These are phyloP conservation scores for Gastrophysa polygoni DNA, from an alignment of 2,888 invertebrate species.

Conservation along the genomic window DNA sequence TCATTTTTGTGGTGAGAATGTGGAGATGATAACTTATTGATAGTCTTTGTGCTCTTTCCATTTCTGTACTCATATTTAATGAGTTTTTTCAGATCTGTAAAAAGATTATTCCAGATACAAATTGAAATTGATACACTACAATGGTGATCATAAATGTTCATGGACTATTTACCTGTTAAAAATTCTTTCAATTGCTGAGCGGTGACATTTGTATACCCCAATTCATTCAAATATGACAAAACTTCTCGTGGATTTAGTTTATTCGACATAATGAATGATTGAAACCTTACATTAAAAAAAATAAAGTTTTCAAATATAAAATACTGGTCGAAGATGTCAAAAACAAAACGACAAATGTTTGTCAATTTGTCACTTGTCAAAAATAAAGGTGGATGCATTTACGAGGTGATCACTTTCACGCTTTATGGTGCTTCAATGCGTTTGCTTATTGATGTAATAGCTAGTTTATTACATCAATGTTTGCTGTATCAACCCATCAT, in stretches of 20 bases:
- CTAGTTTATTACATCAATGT: too few relatives aligned
- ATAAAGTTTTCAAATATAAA: too few relatives aligned
- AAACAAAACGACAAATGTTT: too few relatives aligned
- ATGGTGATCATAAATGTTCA: too few relatives aligned
- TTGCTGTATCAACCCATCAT: too few relatives aligned
- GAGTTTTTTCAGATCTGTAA: constrained; percentile 70
- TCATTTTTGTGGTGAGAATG: constrained; percentile 1
- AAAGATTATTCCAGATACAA: constrained; percentile 1
- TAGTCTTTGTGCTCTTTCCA: constrained; percentile 39
- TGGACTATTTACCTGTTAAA: constrained; percentile 79
- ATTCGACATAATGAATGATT: constrained; percentile 43
- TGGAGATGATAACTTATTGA: neutral
- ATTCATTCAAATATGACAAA: constrained; percentile 72
- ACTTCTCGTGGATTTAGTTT: constrained; percentile 74
- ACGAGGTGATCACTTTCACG: too few relatives aligned
- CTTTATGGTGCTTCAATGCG: too few relatives aligned
- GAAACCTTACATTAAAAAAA: too few relatives aligned
- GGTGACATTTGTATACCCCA: constrained; percentile 78
- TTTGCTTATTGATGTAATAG: too few relatives aligned
- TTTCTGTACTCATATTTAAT: constrained; percentile 65
- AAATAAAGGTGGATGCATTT: too few relatives aligned
- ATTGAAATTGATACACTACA: neutral
- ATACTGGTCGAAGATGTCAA: too few relatives aligned
- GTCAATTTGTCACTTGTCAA: too few relatives aligned
- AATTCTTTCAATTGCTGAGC: constrained; percentile 78